A percentile compares a stretch with the other conserved stretches of the same genome.
phyloP scores from a whole-genome alignment of 2,113 vertebrate genomes.

The Canis aureus region DNA sequence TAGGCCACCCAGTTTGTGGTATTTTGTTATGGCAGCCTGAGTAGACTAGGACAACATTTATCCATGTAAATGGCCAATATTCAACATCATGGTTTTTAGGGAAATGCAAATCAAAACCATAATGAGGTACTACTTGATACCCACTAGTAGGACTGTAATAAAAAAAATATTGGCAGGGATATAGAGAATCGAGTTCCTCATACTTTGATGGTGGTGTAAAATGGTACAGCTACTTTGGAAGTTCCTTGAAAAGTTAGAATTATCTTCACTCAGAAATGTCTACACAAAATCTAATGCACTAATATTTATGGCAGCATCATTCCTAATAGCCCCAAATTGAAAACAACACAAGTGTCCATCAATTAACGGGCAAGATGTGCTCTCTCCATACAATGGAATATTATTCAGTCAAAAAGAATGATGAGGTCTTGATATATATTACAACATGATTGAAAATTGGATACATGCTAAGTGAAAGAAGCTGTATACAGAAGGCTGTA shows the following conservation, averaged over 20 bases:
- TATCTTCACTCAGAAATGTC: neutral
- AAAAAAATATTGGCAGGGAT: neutral
- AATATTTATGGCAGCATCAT: neutral
- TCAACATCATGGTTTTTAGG: neutral
- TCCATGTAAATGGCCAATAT: neutral
- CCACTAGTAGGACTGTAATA: neutral
- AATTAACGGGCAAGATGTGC: neutral
- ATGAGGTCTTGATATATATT: neutral
- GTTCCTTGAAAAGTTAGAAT: neutral
- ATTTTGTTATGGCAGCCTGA: neutral
- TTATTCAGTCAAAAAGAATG: neutral
- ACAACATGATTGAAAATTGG: neutral
- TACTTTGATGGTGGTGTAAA: neutral
- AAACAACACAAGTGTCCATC: neutral
- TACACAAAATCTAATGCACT: neutral
- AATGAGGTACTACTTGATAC: neutral
- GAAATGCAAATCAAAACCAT: neutral
- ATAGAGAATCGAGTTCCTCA: neutral
- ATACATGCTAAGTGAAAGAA: neutral
- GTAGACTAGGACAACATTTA: neutral
- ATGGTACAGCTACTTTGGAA: neutral
- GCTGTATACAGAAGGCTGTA: neutral
- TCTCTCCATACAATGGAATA: neutral
- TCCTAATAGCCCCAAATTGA: neutral
- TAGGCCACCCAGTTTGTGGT: neutral